Base-by-base conservation (phyloP, 1,140 invertebrate species). In the Meteorus sp. region DNA sequence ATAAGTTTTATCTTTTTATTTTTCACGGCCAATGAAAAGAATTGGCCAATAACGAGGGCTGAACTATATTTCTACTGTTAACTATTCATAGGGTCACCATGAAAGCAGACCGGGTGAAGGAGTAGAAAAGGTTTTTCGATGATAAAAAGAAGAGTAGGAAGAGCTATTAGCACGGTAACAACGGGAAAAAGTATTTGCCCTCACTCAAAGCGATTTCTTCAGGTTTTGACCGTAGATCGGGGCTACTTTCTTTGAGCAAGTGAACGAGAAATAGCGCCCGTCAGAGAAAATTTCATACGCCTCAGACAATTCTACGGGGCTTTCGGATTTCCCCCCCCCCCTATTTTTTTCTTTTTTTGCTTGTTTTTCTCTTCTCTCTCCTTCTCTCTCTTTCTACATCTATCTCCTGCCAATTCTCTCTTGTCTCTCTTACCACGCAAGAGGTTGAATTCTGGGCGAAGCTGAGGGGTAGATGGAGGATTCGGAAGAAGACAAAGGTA, bases 111-210 rank as follows among this genome's bases (percentile, higher is more conserved):
- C 15, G 43, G 41, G 54, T 15, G 37, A 48, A 48, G 31, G 20
- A 27, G 29, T 23, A 33, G 11, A 35, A 43, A 44, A 29, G 33
- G n/a, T n/a, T n/a, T 48, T 37, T 11, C n/a, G 25, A 47, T 44
- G 54, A 48, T 48, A 48, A 45, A 56, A 56, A 47, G 54, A 56
- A 48, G 39, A 45, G 20, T 25, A 35, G 54, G 23, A 48, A 48
- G 43, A 56, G 43, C 54, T 56, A 56, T 56, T 56, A 56, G 54
- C 54, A 35, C 31, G 54, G 54, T 56, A 56, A 56, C 54, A 56
- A 56, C 54, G 54, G 44, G 53, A 56, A 45, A 56, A 48, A 56
- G 54, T 56, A 56, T 56, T 56, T 44, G 54, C 43, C 39, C 39
- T 55, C 39, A 27, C 23, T 47, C 54, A 56, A 56, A 56, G 54